Conservation (phyloP, 2,797 vertebrate genomes). For the Dendrocincla fuliginosa region DNA sequence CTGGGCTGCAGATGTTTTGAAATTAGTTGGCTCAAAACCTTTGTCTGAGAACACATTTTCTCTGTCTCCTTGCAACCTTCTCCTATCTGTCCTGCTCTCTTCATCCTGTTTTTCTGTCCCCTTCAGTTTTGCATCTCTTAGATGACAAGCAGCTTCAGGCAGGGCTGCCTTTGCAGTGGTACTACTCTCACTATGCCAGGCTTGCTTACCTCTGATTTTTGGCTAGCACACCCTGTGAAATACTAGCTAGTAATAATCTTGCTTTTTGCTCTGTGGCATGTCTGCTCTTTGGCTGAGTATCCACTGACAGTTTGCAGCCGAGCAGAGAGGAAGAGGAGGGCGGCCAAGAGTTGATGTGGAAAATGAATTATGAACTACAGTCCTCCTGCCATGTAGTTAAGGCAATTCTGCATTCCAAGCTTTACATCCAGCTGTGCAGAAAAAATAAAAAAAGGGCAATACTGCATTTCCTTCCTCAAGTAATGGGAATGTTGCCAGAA, state of each 20-base stretch:
- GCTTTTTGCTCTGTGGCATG: neutral
- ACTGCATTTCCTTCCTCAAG: neutral
- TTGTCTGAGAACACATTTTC: neutral
- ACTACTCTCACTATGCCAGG: neutral
- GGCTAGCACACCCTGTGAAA: neutral
- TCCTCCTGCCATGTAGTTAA: neutral
- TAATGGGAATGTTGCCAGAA: neutral
- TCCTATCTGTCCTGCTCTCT: neutral
- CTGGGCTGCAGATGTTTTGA: neutral
- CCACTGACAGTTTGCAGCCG: neutral
- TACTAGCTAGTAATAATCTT: neutral
- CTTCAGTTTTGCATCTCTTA: neutral
- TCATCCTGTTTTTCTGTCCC: neutral
- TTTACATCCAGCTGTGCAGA: neutral
- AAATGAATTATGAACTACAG: constrained; percentile 40
- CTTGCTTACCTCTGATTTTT: neutral
- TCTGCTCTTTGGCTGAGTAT: neutral
- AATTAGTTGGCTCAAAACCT: neutral
- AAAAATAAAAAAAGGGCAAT: neutral
- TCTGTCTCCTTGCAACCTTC: neutral
- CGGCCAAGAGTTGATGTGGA: constrained; percentile 1
- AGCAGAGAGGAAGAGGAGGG: constrained; percentile 38
- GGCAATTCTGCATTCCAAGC: constrained; percentile 6
- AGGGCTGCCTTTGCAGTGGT: neutral
- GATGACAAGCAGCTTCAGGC: neutral